phyloP scores from a whole-genome alignment of 2,113 vertebrate genomes.

The Monarcha castaneiventris region DNA sequence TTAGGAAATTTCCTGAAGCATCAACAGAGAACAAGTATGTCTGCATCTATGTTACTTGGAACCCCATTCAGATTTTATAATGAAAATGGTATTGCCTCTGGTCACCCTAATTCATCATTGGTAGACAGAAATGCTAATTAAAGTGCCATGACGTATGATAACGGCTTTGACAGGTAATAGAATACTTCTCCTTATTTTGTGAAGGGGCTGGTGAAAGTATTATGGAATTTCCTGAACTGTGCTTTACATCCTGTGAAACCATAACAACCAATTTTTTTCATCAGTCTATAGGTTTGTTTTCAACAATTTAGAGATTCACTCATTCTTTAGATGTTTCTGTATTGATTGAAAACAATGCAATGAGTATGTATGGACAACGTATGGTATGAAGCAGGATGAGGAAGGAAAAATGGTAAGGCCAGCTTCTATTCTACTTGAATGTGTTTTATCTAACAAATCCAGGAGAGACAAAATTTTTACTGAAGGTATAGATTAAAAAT shows the following conservation, averaged over 20 bases:
- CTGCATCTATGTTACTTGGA: not conserved
- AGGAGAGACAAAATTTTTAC: not conserved
- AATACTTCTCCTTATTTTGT: not conserved
- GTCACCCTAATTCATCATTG: not conserved
- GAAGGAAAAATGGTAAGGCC: not conserved
- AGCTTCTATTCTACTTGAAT: not conserved
- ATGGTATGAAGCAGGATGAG: not conserved
- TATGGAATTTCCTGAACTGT: not conserved
- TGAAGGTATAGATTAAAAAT: not conserved
- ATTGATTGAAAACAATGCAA: not conserved
- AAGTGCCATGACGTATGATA: fast-evolving
- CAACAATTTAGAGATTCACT: not conserved
- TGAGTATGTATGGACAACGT: not conserved
- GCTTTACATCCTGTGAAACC: not conserved
- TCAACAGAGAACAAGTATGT: not conserved
- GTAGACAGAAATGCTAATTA: not conserved
- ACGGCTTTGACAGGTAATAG: not conserved
- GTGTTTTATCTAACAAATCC: not conserved
- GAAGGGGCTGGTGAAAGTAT: not conserved
- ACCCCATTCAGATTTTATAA: not conserved
- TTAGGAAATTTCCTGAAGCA: not conserved
- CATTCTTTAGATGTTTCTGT: not conserved
- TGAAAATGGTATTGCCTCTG: not conserved
- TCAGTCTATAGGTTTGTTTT: not conserved
- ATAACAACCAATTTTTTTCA: not conserved